Conservation (phyloP, 2,113 vertebrate species). For the Lichenostomus cassidix region DNA sequence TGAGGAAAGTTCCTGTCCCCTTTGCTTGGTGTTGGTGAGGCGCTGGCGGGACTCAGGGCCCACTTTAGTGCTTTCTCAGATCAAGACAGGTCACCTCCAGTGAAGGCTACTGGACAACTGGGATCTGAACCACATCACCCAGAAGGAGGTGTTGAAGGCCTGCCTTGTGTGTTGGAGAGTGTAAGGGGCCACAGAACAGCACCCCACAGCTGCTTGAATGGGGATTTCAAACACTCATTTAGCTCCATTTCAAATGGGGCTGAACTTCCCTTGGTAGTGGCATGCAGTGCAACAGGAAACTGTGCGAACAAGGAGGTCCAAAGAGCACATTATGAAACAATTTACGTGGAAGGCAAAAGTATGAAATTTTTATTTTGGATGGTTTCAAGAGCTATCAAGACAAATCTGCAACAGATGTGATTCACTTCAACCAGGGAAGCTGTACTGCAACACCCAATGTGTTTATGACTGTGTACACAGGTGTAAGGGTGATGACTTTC, state of each 20-base stretch:
- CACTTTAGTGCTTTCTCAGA: background rate
- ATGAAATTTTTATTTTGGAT: background rate
- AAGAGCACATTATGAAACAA: background rate
- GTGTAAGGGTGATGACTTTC: background rate
- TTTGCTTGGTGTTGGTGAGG: background rate
- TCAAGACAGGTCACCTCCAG: background rate
- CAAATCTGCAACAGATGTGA: background rate
- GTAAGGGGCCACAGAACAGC: background rate
- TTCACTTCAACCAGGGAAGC: background rate
- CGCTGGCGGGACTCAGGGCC: background rate
- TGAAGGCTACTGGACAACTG: background rate
- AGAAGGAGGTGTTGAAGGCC: background rate
- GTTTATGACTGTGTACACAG: background rate
- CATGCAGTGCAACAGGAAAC: background rate
- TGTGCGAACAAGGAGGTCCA: background rate
- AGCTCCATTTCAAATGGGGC: accelerated
- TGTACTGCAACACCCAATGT: background rate
- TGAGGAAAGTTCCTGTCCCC: background rate
- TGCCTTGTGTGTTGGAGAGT: background rate
- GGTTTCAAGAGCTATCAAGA: background rate
- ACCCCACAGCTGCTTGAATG: background rate
- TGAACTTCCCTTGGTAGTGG: background rate
- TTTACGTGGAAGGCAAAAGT: background rate
- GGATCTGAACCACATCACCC: background rate
- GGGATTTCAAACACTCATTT: background rate